Base-by-base conservation (phyloP, 2,113 vertebrate species). In the Austrofundulus limnaeus region DNA sequence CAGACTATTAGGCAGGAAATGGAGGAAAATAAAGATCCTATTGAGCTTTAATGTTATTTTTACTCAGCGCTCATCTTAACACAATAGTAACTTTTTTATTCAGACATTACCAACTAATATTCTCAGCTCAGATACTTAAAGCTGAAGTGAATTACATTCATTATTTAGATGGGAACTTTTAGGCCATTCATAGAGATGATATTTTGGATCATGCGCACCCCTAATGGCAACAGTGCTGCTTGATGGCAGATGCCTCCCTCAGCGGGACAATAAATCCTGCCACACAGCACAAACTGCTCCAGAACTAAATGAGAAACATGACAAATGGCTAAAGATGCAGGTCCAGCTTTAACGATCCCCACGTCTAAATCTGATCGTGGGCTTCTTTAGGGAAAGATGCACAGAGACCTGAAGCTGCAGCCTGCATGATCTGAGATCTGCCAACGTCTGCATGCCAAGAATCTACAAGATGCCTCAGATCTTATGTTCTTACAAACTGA, bases 161-260 rank as follows among this genome's bases (percentile, higher is more conserved):
- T 7, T 19, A 2, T 46, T 46, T 46, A 20, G 43, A 2, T 46
- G 14, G 24, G 24, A 24, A 16, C 48, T 51, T 21, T 28, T 4
- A 25, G 15, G 3, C 16, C 23, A 24, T 51, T 51, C 21, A 24
- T 10, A 3, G 23, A 7, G 11, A 25, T 15, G 6, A 4, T 17
- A 17, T 28, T 51, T 51, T 28, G 48, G 16, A 37, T 34, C 52
- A 38, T 54, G 10, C n/a, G 38, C 17, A 17, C 5, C 41, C 23
- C 17, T 28, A 17, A 19, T 59, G 56, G 24, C 41, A 45, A n/a
- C 51, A 37, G 11, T 19, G 13, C 31, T 54, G 28, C n/a, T 19
- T 21, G 19, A 54, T 54, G 31, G 41, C 56, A 59, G 56, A 59
- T 59, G 56, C 24, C 25, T 28, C 11, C 17, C 56, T 17, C 56